Percentiles rank a stretch among this genome's conserved stretches.
Evolutionary conservation across 2,113 vertebrate species (phyloP).

Genomic region (Pseudolaguvia tuberculata): DNA sequence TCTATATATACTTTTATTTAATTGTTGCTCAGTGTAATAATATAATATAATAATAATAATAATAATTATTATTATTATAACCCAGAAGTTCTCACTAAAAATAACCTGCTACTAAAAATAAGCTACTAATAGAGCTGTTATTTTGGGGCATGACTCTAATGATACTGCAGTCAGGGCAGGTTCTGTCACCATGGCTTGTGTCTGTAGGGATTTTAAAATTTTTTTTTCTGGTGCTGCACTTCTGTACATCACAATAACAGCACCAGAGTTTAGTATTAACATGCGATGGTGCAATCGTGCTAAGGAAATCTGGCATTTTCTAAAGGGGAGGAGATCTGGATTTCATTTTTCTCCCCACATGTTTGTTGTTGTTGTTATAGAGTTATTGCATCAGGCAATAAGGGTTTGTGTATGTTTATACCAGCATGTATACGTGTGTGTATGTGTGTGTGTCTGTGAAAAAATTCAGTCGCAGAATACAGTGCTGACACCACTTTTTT

Average conservation of each 20-base stretch:
- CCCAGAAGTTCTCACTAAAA: neutral
- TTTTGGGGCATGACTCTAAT: slow-evolving; percentile 36
- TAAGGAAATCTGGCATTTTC: neutral
- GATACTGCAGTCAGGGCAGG: slow-evolving; percentile 25
- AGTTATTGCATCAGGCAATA: neutral
- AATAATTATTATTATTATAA: too few relatives aligned
- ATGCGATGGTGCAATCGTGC: neutral
- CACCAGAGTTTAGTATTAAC: neutral
- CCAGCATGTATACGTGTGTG: neutral
- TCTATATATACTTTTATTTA: too few relatives aligned
- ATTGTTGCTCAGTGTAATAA: neutral
- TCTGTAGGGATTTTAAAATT: slow-evolving; percentile 40
- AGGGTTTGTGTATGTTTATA: neutral
- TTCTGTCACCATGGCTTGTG: slow-evolving; percentile 40
- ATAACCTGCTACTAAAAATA: neutral
- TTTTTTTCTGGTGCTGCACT: slow-evolving; percentile 37
- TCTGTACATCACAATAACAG: slow-evolving; percentile 7
- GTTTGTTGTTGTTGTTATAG: neutral
- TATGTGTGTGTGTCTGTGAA: neutral
- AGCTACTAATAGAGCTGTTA: slow-evolving; percentile 40
- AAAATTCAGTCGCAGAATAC: neutral
- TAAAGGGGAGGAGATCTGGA: neutral
- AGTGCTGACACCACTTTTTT: too few relatives aligned
- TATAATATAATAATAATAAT: too few relatives aligned
- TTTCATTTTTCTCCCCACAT: neutral